Evolutionary conservation across 2,888 invertebrate genomes (phyloP), one percentile per base, ranked within the genome.

Genomic region (Drosophila buzzatii): DNA sequence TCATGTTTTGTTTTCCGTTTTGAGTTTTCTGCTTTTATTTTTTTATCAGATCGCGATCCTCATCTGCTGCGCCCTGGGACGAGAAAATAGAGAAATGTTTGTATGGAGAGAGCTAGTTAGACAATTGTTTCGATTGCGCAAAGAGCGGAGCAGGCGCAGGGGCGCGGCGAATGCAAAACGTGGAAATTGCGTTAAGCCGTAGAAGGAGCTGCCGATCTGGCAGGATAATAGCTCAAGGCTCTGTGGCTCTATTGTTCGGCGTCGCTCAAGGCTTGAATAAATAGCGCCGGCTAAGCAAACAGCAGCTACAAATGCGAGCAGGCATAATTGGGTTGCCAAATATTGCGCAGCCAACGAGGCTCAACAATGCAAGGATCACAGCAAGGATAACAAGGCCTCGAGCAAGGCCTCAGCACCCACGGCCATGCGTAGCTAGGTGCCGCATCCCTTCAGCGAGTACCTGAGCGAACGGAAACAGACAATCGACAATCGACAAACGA

Each of bases 191-290:
- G 73, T 31, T 73, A 73, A 69, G 76, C 79, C 78, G 27, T 35
- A 53, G 51, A 31, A 14, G 72, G 56, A 52, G 69, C 49, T 57
- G 59, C 39, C 62, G 65, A 64, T 66, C 61, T 47, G 63, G 49
- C 65, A 80, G 73, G 88, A 85, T 85, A 85, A 85, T 85, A 85
- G 85, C 85, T 85, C 90, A 89, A 85, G 85, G 90, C 87, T 89
- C 75, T 85, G 45, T 85, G 89, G 74, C 70, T 75, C 88, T 87
- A 87, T 85, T 85, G 90, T 85, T 49, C 70, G 44, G 51, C 14
- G 2, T 8, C 53, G 73, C 81, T 72, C 69, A 59, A 62, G 78
- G 81, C 82, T 87, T 81, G 82, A 79, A 79, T 87, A 89, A 85
- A 85, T 82, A 81, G 64, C 69, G 82, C 62, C 82, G 89, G 85